phyloP scores from a whole-genome alignment of 2,113 vertebrate species.

The Connochaetes taurinus region DNA sequence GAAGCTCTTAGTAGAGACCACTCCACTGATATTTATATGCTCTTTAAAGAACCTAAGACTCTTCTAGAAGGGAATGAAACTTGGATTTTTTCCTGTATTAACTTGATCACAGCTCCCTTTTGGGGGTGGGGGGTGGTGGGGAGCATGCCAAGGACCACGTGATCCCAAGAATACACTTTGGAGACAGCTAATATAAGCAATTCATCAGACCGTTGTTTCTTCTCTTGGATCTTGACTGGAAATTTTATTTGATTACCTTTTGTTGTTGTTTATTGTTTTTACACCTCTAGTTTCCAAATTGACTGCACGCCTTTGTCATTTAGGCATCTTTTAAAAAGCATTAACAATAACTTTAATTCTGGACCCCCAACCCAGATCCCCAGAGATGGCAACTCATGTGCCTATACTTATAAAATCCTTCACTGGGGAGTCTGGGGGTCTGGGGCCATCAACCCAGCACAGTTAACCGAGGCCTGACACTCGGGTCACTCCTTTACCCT shows the following conservation, averaged over 20 bases:
- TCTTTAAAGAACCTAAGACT: background rate
- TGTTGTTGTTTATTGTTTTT: background rate
- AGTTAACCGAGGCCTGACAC: background rate
- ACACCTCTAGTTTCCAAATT: background rate
- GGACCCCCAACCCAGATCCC: background rate
- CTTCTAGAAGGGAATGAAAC: background rate
- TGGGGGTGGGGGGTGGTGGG: accelerated
- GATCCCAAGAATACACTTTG: background rate
- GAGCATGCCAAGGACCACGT: background rate
- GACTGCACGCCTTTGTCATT: background rate
- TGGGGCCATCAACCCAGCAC: background rate
- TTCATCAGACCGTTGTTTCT: background rate
- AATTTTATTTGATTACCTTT: background rate
- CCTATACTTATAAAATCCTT: background rate
- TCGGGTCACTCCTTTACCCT: background rate
- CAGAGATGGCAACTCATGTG: background rate
- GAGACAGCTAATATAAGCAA: background rate
- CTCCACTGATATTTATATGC: background rate
- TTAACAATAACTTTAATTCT: background rate
- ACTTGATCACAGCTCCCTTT: background rate
- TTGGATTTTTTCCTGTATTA: background rate
- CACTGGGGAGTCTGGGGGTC: background rate
- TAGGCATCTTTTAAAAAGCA: background rate
- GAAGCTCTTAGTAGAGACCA: background rate
- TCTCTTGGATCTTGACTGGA: background rate